Base-by-base conservation (phyloP, 1,140 invertebrate genomes). In the Cylas formicarius region DNA sequence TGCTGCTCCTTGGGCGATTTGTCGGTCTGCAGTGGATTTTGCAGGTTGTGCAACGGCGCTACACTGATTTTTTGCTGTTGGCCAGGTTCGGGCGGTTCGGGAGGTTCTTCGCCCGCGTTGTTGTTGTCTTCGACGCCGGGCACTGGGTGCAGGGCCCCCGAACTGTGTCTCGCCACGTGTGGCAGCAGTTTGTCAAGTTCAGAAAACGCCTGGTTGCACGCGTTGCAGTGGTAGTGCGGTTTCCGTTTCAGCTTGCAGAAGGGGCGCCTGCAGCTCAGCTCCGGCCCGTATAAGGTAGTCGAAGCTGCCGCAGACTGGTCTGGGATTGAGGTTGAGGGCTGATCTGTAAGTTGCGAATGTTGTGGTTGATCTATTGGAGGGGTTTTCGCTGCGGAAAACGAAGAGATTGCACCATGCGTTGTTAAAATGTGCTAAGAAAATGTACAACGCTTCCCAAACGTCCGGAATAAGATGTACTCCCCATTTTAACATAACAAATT, bases 171-270 rank as follows among this genome's bases (percentile, higher is more conserved):
- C 6, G 78, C 72, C n/a, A 82, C 74, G 60, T 84, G 81, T 4
- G 78, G 73, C 13, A 79, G 70, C 23, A 84, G 62, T 44, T 75
- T 72, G 39, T 82, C 80, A 14, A 81, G 52, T 48, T 84, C 81
- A 2, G 80, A 81, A 58, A 82, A 82, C 3, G 80, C 81, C 65
- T 90, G 86, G 66, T 88, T 88, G 66, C 87, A 90, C n/a, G 84
- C 75, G 57, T 84, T 82, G 65, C 87, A 90, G 60, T 91, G 87
- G 55, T 82, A 89, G 61, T 91, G 87, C 48, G 85, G 80, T 53
- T 84, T 81, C 35, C 86, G 73, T 61, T 90, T 90, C 26, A 90
- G 68, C 63, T 90, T 90, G 65, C 87, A 90, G 60, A 90, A 90
- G 6, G 86, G 84, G 16, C 84, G 70, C 22, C 82, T 80, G 67